Evolutionary conservation across 2,888 invertebrate species (phyloP).

Genomic region (Cheilosia scutellata): DNA sequence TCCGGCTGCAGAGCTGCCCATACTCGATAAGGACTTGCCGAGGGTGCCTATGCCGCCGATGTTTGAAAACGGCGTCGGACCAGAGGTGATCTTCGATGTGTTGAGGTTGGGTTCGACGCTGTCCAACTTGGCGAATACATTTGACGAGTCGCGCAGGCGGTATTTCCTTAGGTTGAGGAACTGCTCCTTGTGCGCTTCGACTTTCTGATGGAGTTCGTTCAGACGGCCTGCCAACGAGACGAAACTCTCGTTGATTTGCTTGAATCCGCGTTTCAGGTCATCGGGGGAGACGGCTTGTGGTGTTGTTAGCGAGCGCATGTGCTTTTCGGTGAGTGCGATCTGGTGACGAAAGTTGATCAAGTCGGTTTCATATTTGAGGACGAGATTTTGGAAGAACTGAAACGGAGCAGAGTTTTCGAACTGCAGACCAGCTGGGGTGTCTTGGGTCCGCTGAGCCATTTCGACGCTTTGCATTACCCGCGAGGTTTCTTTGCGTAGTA

Average conservation of each 20-base stretch:
- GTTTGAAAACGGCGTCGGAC: slow-evolving; percentile 87
- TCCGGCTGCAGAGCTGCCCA: slow-evolving; percentile 55
- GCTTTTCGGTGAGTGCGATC: slow-evolving; percentile 90
- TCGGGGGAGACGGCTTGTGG: slow-evolving; percentile 88
- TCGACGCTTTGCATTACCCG: slow-evolving; percentile 90
- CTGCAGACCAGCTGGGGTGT: slow-evolving; percentile 90
- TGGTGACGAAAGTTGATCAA: slow-evolving; percentile 88
- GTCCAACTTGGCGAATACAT: slow-evolving; percentile 88
- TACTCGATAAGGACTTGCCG: slow-evolving; percentile 79
- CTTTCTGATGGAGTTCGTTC: slow-evolving; percentile 90
- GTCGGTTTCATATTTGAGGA: slow-evolving; percentile 89
- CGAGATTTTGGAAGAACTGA: slow-evolving; percentile 89
- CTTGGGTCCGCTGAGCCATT: slow-evolving; percentile 91
- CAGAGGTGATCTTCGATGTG: slow-evolving; percentile 85
- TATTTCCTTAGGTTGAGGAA: slow-evolving; percentile 92
- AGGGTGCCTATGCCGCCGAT: slow-evolving; percentile 81
- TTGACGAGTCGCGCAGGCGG: slow-evolving; percentile 88
- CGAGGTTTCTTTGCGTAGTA: slow-evolving; percentile 89
- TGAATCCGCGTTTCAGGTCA: slow-evolving; percentile 91
- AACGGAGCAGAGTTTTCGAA: slow-evolving; percentile 90
- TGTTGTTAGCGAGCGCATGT: slow-evolving; percentile 87
- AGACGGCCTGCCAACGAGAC: slow-evolving; percentile 94
- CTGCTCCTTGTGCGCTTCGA: slow-evolving; percentile 93
- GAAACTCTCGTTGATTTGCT: slow-evolving; percentile 93
- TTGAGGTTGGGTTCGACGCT: slow-evolving; percentile 81